Base-by-base conservation (phyloP, 1,140 invertebrate species). In the Dermatophagoides farinae region DNA sequence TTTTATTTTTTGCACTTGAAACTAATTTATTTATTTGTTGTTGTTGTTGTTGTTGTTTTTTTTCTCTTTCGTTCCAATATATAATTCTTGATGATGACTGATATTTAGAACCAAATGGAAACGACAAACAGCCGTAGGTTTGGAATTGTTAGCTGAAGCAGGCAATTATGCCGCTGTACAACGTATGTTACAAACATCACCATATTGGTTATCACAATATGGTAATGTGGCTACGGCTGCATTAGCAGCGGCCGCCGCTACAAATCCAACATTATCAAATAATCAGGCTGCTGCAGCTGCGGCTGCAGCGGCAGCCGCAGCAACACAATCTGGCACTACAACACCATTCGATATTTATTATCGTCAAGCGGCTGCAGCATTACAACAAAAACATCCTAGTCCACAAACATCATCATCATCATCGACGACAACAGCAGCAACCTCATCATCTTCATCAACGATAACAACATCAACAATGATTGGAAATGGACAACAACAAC, bases 131-230 rank as follows among this genome's bases (percentile, higher is more conserved):
- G 90, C 92, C 0, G 92, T 97, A 0, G 91, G 92, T 0, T 74
- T 96, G 63, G 95, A 98, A 71, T 78, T 99, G 20, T 74, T 99
- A 57, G 86, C 90, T 0, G 93, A 99, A 71, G 88, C 90, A 0
- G 89, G 89, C 8, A 97, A 96, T 75, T 92, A 91, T 71, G 90
- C 90, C 0, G 91, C 92, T 2, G 86, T 97, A 64, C 92, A 97
- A 73, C 79, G 91, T 60, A 63, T 97, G 62, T 87, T 96, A 69
- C 86, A 88, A 25, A 71, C 76, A 70, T 75, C 75, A 52, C 71
- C 79, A 74, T 85, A 86, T 65, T 81, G 78, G 77, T 73, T 78
- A 9, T 77, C 76, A 57, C 77, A 77, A 1, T 65, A 66, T 49
- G 74, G 74, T 38, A 70, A 68, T 65, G 73, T 71, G 57, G 77